A percentile compares a stretch with the other conserved stretches of the same genome.
Evolutionary conservation across 2,113 vertebrate genomes (phyloP).

Genomic region (Eclectus roratus): DNA sequence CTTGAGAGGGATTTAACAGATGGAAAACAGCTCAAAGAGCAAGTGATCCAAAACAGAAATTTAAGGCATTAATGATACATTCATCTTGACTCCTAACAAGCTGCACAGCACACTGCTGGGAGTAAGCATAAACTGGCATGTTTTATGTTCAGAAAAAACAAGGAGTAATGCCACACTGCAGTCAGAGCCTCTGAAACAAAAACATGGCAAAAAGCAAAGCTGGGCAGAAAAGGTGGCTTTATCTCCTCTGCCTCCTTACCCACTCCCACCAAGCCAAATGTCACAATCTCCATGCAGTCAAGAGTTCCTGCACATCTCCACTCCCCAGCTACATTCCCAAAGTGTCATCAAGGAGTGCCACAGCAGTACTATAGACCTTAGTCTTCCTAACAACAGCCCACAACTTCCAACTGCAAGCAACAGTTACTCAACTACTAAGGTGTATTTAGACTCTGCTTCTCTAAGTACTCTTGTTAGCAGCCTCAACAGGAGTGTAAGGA

Average conservation of each 20-base stretch:
- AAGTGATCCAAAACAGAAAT: neutral
- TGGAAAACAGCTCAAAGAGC: neutral
- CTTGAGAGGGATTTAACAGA: neutral
- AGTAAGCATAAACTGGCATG: neutral
- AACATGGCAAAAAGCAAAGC: neutral
- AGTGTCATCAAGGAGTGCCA: neutral
- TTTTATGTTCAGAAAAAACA: neutral
- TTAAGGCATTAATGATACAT: constrained; percentile 40
- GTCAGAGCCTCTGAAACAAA: neutral
- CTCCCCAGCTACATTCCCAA: neutral
- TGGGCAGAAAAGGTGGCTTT: neutral
- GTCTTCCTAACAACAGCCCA: neutral
- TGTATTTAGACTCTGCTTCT: neutral
- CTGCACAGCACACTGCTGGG: neutral
- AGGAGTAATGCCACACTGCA: neutral
- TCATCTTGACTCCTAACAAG: neutral
- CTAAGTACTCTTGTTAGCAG: neutral
- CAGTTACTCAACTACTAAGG: neutral
- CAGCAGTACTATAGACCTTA: neutral
- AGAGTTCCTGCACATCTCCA: neutral
- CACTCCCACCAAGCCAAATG: neutral
- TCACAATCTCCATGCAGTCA: neutral
- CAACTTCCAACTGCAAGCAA: neutral
- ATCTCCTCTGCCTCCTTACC: neutral
- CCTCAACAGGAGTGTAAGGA: neutral